Evolutionary conservation across 2,888 invertebrate genomes (phyloP).

Genomic region (Hydrotaea cyrtoneurina): DNA sequence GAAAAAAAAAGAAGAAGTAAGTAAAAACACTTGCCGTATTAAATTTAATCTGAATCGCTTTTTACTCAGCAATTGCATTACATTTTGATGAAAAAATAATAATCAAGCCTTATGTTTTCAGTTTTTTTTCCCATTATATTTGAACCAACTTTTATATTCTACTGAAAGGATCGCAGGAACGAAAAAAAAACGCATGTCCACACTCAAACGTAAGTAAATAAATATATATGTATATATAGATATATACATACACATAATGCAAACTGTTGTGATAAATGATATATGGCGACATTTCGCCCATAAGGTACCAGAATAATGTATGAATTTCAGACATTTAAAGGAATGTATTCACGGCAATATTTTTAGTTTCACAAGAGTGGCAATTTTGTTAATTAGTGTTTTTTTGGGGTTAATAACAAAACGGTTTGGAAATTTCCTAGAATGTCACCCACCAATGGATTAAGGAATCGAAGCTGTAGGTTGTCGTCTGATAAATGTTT

Average conservation of each 20-base stretch:
- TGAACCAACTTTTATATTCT: constrained; percentile 4
- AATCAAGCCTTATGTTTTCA: constrained; percentile 35
- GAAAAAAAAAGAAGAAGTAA: background rate
- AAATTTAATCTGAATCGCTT: constrained; percentile 11
- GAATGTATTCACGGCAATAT: background rate
- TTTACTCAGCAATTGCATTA: constrained; percentile 13
- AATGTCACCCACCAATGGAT: too few relatives aligned
- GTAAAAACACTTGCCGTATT: constrained; percentile 3
- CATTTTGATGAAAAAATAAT: constrained; percentile 46
- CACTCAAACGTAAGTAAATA: background rate
- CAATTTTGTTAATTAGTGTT: too few relatives aligned
- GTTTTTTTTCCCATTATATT: constrained; percentile 13
- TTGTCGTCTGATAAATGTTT: too few relatives aligned
- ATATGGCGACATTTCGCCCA: constrained; percentile 35
- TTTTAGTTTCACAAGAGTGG: too few relatives aligned
- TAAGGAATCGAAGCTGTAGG: too few relatives aligned
- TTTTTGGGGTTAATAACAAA: too few relatives aligned
- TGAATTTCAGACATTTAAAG: background rate
- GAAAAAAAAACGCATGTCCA: background rate
- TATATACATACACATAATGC: too few relatives aligned
- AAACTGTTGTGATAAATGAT: constrained; percentile 26
- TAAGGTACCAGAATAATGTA: background rate
- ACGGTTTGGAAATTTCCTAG: too few relatives aligned
- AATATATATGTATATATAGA: too few relatives aligned
- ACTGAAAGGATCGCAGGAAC: constrained; percentile 14